These are phyloP conservation scores for Amblyopsis rosae DNA, from an alignment of 2,113 vertebrate species.

Conservation along the genomic window DNA sequence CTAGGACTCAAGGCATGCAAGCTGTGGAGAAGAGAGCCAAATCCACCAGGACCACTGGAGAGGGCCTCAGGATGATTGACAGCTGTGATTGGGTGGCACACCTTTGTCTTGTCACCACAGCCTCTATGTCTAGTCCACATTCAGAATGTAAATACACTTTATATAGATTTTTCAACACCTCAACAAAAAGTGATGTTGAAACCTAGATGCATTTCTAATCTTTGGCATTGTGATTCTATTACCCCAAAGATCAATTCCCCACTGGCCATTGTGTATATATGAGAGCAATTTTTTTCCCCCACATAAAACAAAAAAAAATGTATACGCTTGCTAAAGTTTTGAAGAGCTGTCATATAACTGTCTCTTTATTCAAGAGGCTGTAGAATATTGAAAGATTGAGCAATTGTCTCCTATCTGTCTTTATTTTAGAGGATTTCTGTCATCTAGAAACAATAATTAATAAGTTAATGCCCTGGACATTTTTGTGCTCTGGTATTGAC, in stretches of 20 bases:
- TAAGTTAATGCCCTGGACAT: too few species aligned
- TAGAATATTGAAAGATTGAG: too few species aligned
- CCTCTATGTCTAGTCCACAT: background rate
- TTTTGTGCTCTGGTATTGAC: too few species aligned
- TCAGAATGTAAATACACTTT: background rate
- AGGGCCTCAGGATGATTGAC: conserved; percentile 18
- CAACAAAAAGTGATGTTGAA: conserved; percentile 13
- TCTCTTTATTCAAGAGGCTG: conserved; percentile 18
- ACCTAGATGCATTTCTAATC: conserved; percentile 26
- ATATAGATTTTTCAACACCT: background rate
- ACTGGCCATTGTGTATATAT: conserved; percentile 13
- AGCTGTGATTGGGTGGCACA: conserved; percentile 16
- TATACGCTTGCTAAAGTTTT: conserved; percentile 5
- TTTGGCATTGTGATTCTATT: conserved; percentile 28
- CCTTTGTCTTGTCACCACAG: background rate
- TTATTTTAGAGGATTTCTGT: too few species aligned
- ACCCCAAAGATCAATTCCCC: conserved; percentile 14
- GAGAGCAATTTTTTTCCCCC: conserved; percentile 5
- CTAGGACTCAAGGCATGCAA: conserved; percentile 11
- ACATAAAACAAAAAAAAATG: conserved; percentile 22
- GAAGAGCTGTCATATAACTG: conserved; percentile 27
- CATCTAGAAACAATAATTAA: too few species aligned
- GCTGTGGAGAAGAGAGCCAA: conserved; percentile 2
- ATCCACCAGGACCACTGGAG: background rate
- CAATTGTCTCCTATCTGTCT: too few species aligned